Percentiles rank a stretch among this genome's conserved stretches.
Conservation (phyloP, 2,113 vertebrate genomes). For the Hyperopisus bebe region DNA sequence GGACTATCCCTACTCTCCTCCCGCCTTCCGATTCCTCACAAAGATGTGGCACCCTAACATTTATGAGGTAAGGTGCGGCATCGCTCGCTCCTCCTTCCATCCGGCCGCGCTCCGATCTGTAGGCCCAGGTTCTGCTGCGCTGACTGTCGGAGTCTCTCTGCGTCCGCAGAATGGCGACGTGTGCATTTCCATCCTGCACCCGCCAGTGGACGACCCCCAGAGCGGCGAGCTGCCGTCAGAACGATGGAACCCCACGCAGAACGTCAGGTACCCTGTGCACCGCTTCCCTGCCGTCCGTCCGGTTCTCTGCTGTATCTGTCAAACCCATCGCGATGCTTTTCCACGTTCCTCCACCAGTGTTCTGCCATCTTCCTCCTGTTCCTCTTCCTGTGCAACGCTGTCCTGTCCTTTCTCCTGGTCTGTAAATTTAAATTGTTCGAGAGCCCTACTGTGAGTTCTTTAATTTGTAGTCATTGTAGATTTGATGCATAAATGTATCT, state of each 20-base stretch:
- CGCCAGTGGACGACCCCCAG: constrained; percentile 86
- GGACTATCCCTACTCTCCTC: constrained; percentile 94
- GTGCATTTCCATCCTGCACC: constrained; percentile 91
- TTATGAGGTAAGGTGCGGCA: constrained; percentile 72
- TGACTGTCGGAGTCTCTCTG: background rate
- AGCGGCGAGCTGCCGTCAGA: constrained; percentile 89
- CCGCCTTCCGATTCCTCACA: constrained; percentile 87
- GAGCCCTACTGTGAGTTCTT: background rate
- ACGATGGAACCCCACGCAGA: constrained; percentile 94
- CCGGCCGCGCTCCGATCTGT: background rate
- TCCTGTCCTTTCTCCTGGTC: background rate
- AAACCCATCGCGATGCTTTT: background rate
- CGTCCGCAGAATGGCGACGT: constrained; percentile 78
- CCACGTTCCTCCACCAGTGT: background rate
- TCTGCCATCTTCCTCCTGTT: background rate
- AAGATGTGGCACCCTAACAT: constrained; percentile 99
- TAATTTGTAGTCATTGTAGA: background rate
- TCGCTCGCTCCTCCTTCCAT: background rate
- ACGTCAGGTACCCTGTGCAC: constrained; percentile 69
- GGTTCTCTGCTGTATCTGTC: background rate
- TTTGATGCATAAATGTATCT: background rate
- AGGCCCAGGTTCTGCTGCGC: background rate
- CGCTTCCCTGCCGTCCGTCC: background rate
- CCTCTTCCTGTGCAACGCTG: background rate
- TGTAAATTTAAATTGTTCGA: background rate